A percentile compares a stretch with the other conserved stretches of the same genome.
These are phyloP conservation scores for Chitala chitala DNA, from an alignment of 2,113 vertebrate genomes.

Conservation along the genomic window DNA sequence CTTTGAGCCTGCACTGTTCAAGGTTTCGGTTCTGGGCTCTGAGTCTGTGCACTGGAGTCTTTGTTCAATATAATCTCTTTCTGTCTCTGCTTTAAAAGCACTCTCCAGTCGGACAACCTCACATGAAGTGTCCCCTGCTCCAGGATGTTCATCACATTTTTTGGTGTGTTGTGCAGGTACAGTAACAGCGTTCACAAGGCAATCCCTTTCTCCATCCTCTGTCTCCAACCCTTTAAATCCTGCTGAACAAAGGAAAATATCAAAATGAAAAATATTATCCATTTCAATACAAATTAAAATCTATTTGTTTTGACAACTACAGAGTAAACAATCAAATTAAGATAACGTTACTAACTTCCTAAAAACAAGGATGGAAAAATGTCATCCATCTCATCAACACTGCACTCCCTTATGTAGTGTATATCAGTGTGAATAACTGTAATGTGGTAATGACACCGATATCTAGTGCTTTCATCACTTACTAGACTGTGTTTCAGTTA, in stretches of 20 bases:
- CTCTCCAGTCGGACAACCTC: slow-evolving; percentile 64
- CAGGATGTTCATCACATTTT: no score
- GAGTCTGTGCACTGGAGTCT: slow-evolving; percentile 25
- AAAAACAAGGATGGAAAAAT: no score
- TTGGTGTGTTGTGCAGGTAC: no score
- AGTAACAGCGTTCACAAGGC: not conserved
- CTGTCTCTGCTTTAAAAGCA: slow-evolving; percentile 55
- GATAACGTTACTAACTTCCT: no score
- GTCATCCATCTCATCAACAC: no score
- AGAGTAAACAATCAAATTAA: no score
- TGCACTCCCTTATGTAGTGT: no score
- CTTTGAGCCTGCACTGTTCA: slow-evolving; percentile 28
- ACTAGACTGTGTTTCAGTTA: no score
- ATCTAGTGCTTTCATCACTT: no score
- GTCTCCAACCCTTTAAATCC: slow-evolving; percentile 11
- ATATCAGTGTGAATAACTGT: no score
- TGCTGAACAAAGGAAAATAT: not conserved
- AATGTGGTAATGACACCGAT: no score
- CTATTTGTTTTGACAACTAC: not conserved
- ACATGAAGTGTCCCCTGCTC: slow-evolving; percentile 41
- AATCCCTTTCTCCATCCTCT: slow-evolving; percentile 10
- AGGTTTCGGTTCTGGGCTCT: slow-evolving; percentile 32
- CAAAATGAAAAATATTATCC: not conserved
- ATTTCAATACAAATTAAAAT: not conserved
- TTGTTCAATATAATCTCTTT: slow-evolving; percentile 32